Conservation (phyloP, 2,797 vertebrate genomes). For the Rallus crepitans region DNA sequence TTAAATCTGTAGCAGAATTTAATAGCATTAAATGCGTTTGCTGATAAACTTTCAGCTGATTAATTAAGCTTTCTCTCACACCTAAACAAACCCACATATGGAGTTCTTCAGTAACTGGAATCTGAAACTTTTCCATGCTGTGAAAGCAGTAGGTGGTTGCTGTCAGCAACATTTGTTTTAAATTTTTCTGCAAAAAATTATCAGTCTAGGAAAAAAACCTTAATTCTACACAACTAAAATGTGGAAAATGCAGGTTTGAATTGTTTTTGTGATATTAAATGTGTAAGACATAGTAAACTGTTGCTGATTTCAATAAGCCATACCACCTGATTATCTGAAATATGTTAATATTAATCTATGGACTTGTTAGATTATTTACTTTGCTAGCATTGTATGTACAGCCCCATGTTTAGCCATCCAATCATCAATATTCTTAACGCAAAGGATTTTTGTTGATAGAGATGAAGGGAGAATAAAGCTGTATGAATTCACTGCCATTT, state of each 20-base stretch:
- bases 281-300: not conserved
- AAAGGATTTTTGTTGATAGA: not conserved
- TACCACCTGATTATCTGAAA: not conserved
- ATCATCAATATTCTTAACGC: not conserved
- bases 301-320: not conserved
- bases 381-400: not conserved
- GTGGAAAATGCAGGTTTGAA: not conserved
- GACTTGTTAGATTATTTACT: not conserved
- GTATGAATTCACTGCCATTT: not conserved
- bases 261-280: not conserved
- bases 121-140: not conserved
- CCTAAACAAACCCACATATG: not conserved
- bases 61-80: not conserved
- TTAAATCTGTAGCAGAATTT: not conserved
- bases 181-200: not conserved
- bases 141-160: slow-evolving; percentile 9
- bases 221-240: not conserved
- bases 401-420: not conserved
- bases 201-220: not conserved
- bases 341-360: not conserved
- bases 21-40: not conserved
- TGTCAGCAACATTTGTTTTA: not conserved
- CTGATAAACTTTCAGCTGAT: not conserved
- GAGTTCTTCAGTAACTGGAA: not conserved
- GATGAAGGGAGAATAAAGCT: not conserved